phyloP scores from a whole-genome alignment of 2,113 vertebrate genomes.

The Apodemus sylvaticus region DNA sequence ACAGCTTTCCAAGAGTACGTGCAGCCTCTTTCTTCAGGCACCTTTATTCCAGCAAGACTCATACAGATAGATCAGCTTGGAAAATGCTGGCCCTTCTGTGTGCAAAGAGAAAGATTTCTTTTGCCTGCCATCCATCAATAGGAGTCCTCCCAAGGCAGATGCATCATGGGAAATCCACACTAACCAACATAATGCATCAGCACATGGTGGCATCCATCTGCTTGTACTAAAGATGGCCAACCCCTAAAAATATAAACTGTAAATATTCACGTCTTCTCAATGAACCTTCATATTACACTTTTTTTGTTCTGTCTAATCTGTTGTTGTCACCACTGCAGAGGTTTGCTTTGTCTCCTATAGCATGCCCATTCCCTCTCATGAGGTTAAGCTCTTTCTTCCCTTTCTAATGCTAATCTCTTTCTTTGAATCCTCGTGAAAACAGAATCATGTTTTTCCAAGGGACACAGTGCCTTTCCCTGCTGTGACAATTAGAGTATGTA shows the following conservation, averaged over 20 bases:
- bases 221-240: neutral
- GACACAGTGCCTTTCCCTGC: neutral
- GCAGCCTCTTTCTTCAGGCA: neutral
- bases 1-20: neutral
- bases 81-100: neutral
- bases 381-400: neutral
- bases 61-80: neutral
- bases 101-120: neutral
- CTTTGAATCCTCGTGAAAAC: neutral
- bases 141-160: neutral
- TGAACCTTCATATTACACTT: neutral
- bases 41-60: neutral
- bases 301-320: neutral
- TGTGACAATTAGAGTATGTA: neutral
- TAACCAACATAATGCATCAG: neutral
- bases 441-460: too few species aligned
- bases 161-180: too few species aligned
- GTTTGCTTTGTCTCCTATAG: neutral
- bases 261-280: neutral
- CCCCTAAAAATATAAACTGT: neutral
- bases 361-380: neutral
- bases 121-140: neutral
- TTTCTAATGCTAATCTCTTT: neutral
- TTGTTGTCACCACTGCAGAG: constrained; percentile 9
- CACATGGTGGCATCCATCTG: neutral